phyloP scores from a whole-genome alignment of 2,888 invertebrate species.

The Mesorhabditis belari region DNA sequence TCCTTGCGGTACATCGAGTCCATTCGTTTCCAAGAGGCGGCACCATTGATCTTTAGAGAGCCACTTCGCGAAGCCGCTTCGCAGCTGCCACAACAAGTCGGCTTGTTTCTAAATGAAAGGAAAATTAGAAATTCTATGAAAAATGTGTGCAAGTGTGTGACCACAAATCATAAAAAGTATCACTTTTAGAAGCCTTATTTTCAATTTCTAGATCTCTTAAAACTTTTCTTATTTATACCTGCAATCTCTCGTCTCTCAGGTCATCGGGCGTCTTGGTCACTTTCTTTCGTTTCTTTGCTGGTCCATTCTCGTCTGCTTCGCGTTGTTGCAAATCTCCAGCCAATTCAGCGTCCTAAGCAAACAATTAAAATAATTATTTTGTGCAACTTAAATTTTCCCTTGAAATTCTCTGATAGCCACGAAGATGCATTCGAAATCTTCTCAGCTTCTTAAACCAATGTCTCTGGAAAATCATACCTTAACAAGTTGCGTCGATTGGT shows the following conservation, averaged over 20 bases:
- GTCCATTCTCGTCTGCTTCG: background rate
- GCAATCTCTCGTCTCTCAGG: constrained; percentile 1
- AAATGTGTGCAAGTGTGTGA: no score
- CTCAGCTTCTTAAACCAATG: no score
- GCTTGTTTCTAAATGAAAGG: constrained; percentile 65
- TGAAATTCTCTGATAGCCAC: no score
- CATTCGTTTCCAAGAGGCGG: constrained; percentile 67
- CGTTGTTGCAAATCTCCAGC: no score
- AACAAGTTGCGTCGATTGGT: background rate
- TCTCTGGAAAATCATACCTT: background rate
- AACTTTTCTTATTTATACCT: constrained; percentile 1
- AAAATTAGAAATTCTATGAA: no score
- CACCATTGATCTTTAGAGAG: constrained; percentile 65
- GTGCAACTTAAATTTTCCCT: no score
- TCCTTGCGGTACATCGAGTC: constrained; percentile 64
- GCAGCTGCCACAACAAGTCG: constrained; percentile 65
- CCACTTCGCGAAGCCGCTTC: constrained; percentile 63
- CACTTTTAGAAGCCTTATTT: background rate
- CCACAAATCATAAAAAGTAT: no score
- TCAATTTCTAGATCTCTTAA: background rate
- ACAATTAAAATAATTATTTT: no score
- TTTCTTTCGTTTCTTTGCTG: constrained; percentile 4
- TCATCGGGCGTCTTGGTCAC: constrained; percentile 2
- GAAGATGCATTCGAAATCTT: no score
- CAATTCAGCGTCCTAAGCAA: no score